phyloP scores from a whole-genome alignment of 2,888 invertebrate species.

The Eilema caniola region DNA sequence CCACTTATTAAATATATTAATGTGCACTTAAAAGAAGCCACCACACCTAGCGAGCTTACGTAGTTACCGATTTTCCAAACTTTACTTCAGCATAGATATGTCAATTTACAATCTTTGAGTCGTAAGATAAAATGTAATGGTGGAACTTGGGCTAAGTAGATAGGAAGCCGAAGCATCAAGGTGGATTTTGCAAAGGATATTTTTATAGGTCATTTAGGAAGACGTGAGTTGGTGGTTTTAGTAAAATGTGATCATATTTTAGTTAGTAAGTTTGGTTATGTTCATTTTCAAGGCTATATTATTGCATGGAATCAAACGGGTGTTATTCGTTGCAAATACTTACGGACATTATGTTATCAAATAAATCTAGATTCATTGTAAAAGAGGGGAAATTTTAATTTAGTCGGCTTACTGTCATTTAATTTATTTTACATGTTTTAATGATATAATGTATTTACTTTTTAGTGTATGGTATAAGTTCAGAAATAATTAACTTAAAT shows the following conservation, averaged over 20 bases:
- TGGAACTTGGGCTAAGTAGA: constrained; percentile 58
- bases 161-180: constrained; percentile 48
- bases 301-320: background rate
- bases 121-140: constrained; percentile 81
- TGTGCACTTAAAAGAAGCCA: constrained; percentile 51
- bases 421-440: too few species aligned
- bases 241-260: constrained; percentile 30
- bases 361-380: background rate
- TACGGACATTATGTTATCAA: too few species aligned
- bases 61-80: constrained; percentile 36
- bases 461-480: too few species aligned
- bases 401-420: too few species aligned
- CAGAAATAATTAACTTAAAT: too few species aligned
- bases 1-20: constrained; percentile 49
- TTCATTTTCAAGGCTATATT: background rate
- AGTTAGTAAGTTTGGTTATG: constrained; percentile 15
- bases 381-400: too few species aligned
- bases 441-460: too few species aligned
- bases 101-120: constrained; percentile 76
- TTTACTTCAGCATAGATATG: constrained; percentile 61
- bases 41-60: constrained; percentile 31
- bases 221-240: constrained; percentile 30
- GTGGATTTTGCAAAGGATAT: constrained; percentile 39
- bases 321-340: background rate
- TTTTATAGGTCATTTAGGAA: constrained; percentile 41